Base-by-base conservation (phyloP, 2,113 vertebrate species). In the Tachysurus vachellii region DNA sequence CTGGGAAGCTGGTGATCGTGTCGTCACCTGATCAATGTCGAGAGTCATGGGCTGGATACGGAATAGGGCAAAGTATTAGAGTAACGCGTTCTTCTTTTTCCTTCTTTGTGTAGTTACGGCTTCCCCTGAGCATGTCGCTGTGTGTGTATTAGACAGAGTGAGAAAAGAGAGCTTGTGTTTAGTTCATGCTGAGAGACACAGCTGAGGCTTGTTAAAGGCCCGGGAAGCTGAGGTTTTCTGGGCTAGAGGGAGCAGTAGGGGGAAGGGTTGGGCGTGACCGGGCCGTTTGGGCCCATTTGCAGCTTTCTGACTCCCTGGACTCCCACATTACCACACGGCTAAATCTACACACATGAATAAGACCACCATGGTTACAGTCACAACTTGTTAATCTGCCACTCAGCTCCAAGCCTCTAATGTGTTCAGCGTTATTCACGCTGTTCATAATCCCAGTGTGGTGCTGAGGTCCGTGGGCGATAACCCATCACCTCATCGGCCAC, bases 181-280 rank as follows among this genome's bases (percentile, higher is more conserved):
- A 80, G 80, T 87, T 89, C 70, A 71, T 76, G 57, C 77, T 70
- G 77, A 79, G 85, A 80, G 44, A 62, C 54, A 64, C 89, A 89
- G 86, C 86, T 90, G 89, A 88, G 84, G 84, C 75, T 83, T 85
- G 83, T 89, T 91, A 89, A 82, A 61, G 50, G 79, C 83, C 82
- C 82, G 86, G 77, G 88, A 89, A 88, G 82, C 80, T 90, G 88
- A 88, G 85, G 88, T 87, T 87, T 88, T 79, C 83, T 57, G 11
- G 44, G 71, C 83, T 71, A 53, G 87, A 62, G 85, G 80, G 86
- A 85, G 73, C 54, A 62, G 70, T 70, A 42, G 79, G 61, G 61
- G 42, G 71, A 64, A 68, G 75, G 47, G 68, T 23, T 50, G 85
- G 64, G 42, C 14, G 56, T 73, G 84, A 80, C 83, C 23, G 44